Conservation (phyloP, 2,113 vertebrate genomes). For the Lophochroa leadbeateri region DNA sequence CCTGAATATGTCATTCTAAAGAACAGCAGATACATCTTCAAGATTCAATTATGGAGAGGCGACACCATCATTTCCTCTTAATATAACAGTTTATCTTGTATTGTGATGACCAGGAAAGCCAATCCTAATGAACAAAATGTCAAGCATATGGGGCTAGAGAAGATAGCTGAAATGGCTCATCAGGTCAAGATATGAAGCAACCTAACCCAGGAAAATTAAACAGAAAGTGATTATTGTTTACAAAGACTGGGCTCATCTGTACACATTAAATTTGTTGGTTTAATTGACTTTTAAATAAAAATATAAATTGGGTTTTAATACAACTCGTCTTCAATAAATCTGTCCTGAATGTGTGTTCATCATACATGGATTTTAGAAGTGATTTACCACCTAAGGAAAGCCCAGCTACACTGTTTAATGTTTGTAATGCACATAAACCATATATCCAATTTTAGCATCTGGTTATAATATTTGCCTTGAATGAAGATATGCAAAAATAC, state of each 20-base stretch:
- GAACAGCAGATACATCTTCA: conserved; percentile 71
- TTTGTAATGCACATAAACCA: conserved; percentile 47
- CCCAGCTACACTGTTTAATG: conserved; percentile 25
- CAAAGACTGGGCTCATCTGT: conserved; percentile 74
- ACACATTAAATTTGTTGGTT: conserved; percentile 80
- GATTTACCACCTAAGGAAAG: conserved; percentile 71
- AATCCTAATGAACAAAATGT: conserved; percentile 75
- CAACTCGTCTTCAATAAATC: conserved; percentile 81
- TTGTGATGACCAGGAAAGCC: conserved; percentile 67
- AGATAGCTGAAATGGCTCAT: conserved; percentile 60
- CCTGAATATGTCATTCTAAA: conserved; percentile 59
- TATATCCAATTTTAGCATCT: conserved; percentile 20
- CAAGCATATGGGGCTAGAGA: conserved; percentile 49
- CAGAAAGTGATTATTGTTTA: conserved; percentile 70
- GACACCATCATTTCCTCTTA: conserved; percentile 69
- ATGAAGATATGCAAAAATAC: neutral
- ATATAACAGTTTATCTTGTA: conserved; percentile 78
- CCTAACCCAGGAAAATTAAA: conserved; percentile 61
- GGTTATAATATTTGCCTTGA: conserved; percentile 17
- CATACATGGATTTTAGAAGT: conserved; percentile 73
- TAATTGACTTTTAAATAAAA: conserved; percentile 84
- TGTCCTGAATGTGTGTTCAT: conserved; percentile 69
- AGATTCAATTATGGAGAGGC: conserved; percentile 75
- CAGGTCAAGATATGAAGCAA: conserved; percentile 41
- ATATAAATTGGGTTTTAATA: conserved; percentile 77